These are phyloP conservation scores for Phengaris arion DNA, from an alignment of 2,888 invertebrate species.

Conservation along the genomic window DNA sequence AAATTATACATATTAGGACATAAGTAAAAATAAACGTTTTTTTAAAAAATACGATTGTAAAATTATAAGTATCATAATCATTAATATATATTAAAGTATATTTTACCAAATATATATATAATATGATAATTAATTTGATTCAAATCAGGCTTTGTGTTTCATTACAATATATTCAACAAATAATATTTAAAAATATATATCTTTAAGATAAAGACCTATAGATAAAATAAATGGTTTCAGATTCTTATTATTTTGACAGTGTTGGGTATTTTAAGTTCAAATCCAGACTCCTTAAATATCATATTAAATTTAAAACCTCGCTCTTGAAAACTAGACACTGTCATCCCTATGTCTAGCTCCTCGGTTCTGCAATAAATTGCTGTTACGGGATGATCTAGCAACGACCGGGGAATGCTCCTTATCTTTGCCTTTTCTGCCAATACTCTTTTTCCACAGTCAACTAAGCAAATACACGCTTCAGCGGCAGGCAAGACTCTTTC, in stretches of 20 bases:
- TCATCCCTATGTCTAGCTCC: conserved; percentile 36
- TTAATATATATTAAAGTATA: no score
- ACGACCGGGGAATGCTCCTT: conserved; percentile 40
- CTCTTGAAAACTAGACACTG: conserved; percentile 35
- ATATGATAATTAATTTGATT: no score
- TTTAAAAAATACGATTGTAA: no score
- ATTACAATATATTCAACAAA: no score
- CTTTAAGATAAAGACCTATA: no score
- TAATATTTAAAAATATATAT: no score
- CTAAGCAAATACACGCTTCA: conserved; percentile 37
- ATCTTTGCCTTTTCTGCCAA: conserved; percentile 38
- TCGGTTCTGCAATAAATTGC: conserved; percentile 40
- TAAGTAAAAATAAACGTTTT: no score
- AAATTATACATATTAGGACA: no score
- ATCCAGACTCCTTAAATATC: conserved; percentile 37
- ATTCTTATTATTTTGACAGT: conserved; percentile 33
- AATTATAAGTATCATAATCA: no score
- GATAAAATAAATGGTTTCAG: background rate
- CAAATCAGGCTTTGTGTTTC: no score
- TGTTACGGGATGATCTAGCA: conserved; percentile 36
- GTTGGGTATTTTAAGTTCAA: conserved; percentile 37
- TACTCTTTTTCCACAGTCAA: conserved; percentile 44
- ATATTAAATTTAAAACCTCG: conserved; percentile 41
- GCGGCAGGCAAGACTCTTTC: background rate
- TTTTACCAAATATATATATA: no score